phyloP scores from a whole-genome alignment of 2,113 vertebrate genomes.

The Galbula dea region DNA sequence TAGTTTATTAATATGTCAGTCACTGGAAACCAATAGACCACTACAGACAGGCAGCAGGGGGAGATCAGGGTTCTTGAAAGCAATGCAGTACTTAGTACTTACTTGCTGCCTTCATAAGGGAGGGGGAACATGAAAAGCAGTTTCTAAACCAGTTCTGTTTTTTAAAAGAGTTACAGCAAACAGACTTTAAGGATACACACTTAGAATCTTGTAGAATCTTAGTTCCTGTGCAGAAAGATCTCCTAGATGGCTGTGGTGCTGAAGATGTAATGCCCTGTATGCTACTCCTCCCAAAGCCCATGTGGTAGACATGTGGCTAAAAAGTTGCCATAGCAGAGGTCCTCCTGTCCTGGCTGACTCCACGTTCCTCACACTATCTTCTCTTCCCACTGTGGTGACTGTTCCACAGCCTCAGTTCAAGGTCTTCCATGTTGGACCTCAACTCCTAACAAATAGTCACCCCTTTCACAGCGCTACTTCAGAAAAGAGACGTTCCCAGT shows the following conservation, averaged over 20 bases:
- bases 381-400: background rate
- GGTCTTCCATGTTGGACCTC: background rate
- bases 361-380: background rate
- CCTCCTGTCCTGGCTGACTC: background rate
- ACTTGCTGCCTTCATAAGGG: too few relatives aligned
- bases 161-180: background rate
- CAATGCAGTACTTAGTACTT: background rate
- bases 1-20: constrained; percentile 26
- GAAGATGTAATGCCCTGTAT: accelerated
- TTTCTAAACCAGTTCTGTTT: background rate
- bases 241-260: background rate
- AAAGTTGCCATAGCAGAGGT: background rate
- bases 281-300: background rate
- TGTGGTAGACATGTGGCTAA: background rate
- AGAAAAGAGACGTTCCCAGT: background rate
- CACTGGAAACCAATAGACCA: background rate
- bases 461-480: background rate
- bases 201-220: background rate
- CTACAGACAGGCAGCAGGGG: background rate
- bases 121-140: background rate
- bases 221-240: background rate
- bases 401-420: background rate
- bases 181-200: background rate
- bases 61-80: background rate
- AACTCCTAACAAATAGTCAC: accelerated